Percentiles rank a stretch among this genome's conserved stretches.
phyloP scores from a whole-genome alignment of 2,888 invertebrate genomes.

The Eueremaeus valkanovi region DNA sequence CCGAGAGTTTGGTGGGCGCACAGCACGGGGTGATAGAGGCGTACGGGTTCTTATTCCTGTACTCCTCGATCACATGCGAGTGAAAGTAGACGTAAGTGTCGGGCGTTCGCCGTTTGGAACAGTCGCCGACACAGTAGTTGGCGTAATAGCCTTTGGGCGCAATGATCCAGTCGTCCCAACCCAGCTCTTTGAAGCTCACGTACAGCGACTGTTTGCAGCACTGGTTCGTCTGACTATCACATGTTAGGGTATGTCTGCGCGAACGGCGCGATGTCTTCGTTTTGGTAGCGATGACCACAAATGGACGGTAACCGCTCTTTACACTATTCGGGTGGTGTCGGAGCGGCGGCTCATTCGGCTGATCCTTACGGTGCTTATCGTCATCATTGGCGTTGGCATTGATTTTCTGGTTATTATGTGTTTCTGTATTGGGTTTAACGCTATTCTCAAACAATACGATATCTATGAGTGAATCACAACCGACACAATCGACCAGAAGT shows the following conservation, averaged over 20 bases:
- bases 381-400: constrained; percentile 47
- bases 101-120: constrained; percentile 71
- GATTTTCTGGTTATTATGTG: neutral
- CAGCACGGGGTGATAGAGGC: constrained; percentile 75
- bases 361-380: constrained; percentile 26
- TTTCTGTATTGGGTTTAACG: constrained; percentile 53
- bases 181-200: constrained; percentile 92
- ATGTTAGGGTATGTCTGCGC: constrained; percentile 76
- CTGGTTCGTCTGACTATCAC: constrained; percentile 55
- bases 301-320: constrained; percentile 63
- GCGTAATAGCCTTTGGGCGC: constrained; percentile 95
- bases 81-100: constrained; percentile 75
- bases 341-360: constrained; percentile 20
- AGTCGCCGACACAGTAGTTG: constrained; percentile 91
- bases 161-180: constrained; percentile 99
- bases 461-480: constrained; percentile 51
- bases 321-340: constrained; percentile 34
- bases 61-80: constrained; percentile 85
- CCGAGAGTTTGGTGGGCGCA: constrained; percentile 83
- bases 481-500: constrained; percentile 62
- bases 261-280: constrained; percentile 62
- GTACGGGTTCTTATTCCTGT: constrained; percentile 59
- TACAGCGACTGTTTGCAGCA: constrained; percentile 81
- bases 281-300: constrained; percentile 74
- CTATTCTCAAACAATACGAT: constrained; percentile 47